phyloP scores from a whole-genome alignment of 2,113 vertebrate species.

The Alouatta palliata region DNA sequence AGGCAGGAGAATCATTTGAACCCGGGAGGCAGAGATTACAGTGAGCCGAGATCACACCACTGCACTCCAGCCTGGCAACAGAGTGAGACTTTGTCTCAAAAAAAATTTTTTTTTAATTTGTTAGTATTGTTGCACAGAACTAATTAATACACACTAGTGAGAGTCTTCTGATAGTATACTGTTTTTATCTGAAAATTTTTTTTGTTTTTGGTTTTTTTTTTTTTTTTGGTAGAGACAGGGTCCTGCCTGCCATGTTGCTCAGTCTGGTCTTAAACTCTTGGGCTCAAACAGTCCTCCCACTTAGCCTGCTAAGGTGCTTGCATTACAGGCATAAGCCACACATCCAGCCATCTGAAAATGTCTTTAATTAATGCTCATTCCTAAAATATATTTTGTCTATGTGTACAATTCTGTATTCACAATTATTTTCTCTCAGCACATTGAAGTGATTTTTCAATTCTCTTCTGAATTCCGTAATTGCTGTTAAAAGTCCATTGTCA shows the following conservation, averaged over 20 bases:
- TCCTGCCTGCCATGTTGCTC: too few species aligned
- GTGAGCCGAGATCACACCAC: too few species aligned
- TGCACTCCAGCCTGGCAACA: too few species aligned
- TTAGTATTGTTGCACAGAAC: not conserved
- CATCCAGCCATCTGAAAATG: not conserved
- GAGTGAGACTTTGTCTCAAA: too few species aligned
- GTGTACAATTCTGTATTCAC: not conserved
- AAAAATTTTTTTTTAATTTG: not conserved
- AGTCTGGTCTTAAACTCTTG: too few species aligned
- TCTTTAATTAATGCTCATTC: slow-evolving; percentile 2
- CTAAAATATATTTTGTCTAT: not conserved
- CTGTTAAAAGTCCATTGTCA: not conserved
- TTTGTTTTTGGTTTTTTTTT: too few species aligned
- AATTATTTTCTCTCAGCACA: not conserved
- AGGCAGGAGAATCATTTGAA: too few species aligned
- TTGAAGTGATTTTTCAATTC: not conserved
- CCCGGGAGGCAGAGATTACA: too few species aligned
- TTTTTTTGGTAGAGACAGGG: too few species aligned
- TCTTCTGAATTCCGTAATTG: slow-evolving; percentile 16
- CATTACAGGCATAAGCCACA: too few species aligned
- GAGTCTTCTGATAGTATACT: not conserved
- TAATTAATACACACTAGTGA: not conserved
- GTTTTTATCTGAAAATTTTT: not conserved
- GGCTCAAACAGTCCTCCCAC: too few species aligned
- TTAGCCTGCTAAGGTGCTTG: too few species aligned